A percentile compares a stretch with the other conserved stretches of the same genome.
Evolutionary conservation across 2,888 invertebrate species (phyloP).

Genomic region (Syritta pipiens): DNA sequence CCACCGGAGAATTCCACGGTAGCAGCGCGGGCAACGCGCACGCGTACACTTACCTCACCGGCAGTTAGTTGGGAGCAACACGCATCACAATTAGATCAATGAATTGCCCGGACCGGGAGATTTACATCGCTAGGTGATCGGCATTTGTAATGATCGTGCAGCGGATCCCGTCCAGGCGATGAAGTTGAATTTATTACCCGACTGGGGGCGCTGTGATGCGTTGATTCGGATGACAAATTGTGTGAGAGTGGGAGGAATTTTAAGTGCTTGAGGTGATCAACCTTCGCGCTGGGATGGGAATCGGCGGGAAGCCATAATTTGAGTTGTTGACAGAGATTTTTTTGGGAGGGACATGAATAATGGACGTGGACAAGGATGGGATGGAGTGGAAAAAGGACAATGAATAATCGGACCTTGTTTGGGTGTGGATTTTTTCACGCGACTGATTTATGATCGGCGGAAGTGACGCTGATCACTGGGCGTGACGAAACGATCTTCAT

Average conservation of each 20-base stretch:
- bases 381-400: too few species aligned
- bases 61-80: conserved; percentile 8
- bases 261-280: conserved; percentile 38
- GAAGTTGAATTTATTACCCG: conserved; percentile 28
- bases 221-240: conserved; percentile 50
- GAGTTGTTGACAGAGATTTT: conserved; percentile 10
- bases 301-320: neutral
- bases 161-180: conserved; percentile 18
- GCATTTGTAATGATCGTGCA: conserved; percentile 33
- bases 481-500: too few species aligned
- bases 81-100: conserved; percentile 59
- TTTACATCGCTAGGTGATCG: conserved; percentile 36
- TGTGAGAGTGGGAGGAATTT: conserved; percentile 41
- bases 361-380: too few species aligned
- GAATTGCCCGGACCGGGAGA: conserved; percentile 8
- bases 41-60: conserved; percentile 53
- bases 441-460: too few species aligned
- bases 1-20: conserved; percentile 39
- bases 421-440: too few species aligned
- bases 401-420: too few species aligned
- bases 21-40: conserved; percentile 34
- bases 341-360: neutral
- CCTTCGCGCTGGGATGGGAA: conserved; percentile 2
- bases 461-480: too few species aligned
- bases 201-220: neutral